A percentile compares a stretch with the other conserved stretches of the same genome.
Conservation (phyloP, 2,888 invertebrate species). For the Tholera decimalis region DNA sequence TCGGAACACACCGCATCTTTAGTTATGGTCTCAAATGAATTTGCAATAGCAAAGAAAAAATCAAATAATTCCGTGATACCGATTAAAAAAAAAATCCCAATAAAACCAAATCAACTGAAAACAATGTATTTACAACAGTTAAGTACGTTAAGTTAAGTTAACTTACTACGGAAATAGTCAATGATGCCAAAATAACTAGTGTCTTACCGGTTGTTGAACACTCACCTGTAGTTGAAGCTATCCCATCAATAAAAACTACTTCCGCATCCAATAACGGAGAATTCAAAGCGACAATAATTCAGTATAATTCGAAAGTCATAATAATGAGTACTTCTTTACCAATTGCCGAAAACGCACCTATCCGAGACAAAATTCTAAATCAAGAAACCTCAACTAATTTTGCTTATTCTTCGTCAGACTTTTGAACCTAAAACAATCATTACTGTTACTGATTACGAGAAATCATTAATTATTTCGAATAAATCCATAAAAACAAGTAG, state of each 20-base stretch:
- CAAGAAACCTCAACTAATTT: neutral
- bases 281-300: neutral
- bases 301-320: neutral
- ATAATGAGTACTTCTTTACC: neutral
- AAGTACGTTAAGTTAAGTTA: no score
- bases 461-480: neutral
- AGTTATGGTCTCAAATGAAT: neutral
- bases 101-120: neutral
- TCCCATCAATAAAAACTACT: neutral
- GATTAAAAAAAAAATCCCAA: no score
- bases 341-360: neutral
- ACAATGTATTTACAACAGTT: neutral
- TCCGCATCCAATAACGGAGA: neutral
- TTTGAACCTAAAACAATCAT: neutral
- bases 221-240: neutral
- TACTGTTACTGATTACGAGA: no score
- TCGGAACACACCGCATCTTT: neutral
- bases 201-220: neutral
- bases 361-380: neutral
- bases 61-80: constrained; percentile 9
- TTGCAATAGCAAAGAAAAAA: neutral
- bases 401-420: no score
- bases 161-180: neutral
- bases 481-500: neutral
- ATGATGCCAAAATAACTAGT: neutral